Percentiles rank a stretch among this genome's conserved stretches.
phyloP scores from a whole-genome alignment of 2,888 invertebrate species.

The Volucella inanis region DNA sequence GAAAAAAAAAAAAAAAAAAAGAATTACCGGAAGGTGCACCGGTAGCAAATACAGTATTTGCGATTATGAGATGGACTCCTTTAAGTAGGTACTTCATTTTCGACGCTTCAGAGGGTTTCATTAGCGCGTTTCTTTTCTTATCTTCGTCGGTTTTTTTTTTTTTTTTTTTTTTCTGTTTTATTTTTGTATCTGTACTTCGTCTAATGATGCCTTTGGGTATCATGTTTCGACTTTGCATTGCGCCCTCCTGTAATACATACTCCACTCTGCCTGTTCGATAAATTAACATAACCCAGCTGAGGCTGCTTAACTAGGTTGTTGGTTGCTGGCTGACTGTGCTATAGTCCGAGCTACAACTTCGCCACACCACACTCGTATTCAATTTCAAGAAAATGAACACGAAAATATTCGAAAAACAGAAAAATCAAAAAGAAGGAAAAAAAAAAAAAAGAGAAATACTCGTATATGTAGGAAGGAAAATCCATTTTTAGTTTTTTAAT shows the following conservation, averaged over 20 bases:
- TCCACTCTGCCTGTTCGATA: slow-evolving; percentile 10
- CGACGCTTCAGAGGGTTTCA: slow-evolving; percentile 55
- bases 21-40: slow-evolving; percentile 43
- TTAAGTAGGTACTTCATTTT: slow-evolving; percentile 44
- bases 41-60: slow-evolving; percentile 48
- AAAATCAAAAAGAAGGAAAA: neutral
- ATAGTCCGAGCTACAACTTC: slow-evolving; percentile 1
- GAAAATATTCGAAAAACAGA: neutral
- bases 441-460: neutral
- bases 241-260: neutral
- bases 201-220: slow-evolving; percentile 50
- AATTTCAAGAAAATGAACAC: slow-evolving; percentile 38
- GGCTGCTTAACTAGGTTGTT: neutral
- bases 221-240: slow-evolving; percentile 17
- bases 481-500: slow-evolving; percentile 58
- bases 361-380: neutral
- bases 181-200: slow-evolving; percentile 32
- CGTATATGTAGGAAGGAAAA: neutral
- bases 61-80: slow-evolving; percentile 53
- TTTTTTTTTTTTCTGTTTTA: slow-evolving; percentile 13
- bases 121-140: slow-evolving; percentile 50
- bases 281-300: slow-evolving; percentile 41
- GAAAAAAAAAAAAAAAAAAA: neutral
- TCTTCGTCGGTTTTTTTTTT: slow-evolving; percentile 7
- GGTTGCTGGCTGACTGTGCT: neutral